A percentile compares a stretch with the other conserved stretches of the same genome.
Conservation (phyloP, 2,797 vertebrate species). For the Chiroxiphia lanceolata region DNA sequence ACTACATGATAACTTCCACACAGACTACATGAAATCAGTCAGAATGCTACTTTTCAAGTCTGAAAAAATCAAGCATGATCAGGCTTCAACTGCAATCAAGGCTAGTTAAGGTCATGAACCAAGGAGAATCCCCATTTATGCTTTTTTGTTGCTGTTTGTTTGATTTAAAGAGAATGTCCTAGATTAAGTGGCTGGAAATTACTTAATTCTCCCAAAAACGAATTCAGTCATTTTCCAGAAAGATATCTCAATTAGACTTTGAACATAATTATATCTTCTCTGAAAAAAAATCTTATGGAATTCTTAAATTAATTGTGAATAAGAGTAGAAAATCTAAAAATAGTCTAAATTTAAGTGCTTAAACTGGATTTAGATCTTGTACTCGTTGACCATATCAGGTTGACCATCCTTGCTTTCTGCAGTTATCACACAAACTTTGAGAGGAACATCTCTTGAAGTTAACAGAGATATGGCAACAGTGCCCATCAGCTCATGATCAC, state of each 20-base stretch:
- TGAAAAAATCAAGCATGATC: neutral
- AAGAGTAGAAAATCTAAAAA: neutral
- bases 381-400: neutral
- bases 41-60: neutral
- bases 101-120: neutral
- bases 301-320: neutral
- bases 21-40: neutral
- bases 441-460: neutral
- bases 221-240: neutral
- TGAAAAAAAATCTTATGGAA: neutral
- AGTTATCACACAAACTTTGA: neutral
- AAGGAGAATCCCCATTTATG: neutral
- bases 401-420: neutral
- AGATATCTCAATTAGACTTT: neutral
- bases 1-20: neutral
- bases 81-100: neutral
- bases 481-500: neutral
- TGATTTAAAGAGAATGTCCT: neutral
- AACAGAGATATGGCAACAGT: neutral
- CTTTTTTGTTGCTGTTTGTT: neutral
- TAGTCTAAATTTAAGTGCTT: neutral
- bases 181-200: neutral
- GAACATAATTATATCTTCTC: neutral
- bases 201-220: neutral
- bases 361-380: neutral